phyloP scores from a whole-genome alignment of 1,140 invertebrate species.

The Planococcus citri region DNA sequence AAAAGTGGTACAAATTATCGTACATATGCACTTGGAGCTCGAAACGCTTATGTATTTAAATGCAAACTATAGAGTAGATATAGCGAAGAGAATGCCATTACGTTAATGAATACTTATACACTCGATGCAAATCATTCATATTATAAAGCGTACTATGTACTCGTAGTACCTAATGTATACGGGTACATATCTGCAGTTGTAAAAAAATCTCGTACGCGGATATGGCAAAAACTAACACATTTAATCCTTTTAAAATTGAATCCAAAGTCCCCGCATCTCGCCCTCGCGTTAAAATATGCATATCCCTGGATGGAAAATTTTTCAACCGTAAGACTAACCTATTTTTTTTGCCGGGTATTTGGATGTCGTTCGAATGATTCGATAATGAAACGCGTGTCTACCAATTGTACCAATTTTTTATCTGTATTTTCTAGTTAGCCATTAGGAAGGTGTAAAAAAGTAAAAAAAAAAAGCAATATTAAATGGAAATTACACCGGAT shows the following conservation, averaged over 20 bases:
- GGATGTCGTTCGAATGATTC: not conserved
- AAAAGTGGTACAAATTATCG: too few relatives aligned
- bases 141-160: too few relatives aligned
- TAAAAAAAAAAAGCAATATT: not conserved
- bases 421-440: not conserved
- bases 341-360: not conserved
- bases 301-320: not conserved
- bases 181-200: too few relatives aligned
- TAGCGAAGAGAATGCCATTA: too few relatives aligned
- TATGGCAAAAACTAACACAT: not conserved
- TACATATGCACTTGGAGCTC: too few relatives aligned
- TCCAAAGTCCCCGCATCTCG: not conserved
- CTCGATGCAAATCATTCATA: too few relatives aligned
- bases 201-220: too few relatives aligned
- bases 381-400: not conserved
- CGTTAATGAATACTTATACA: too few relatives aligned
- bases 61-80: too few relatives aligned
- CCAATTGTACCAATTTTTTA: not conserved
- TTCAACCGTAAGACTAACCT: not conserved
- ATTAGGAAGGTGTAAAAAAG: not conserved
- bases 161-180: too few relatives aligned
- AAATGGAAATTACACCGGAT: slow-evolving; percentile 1
- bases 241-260: slow-evolving; percentile 16
- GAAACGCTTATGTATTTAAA: too few relatives aligned
- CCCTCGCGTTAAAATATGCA: not conserved